Evolutionary conservation across 2,888 invertebrate species (phyloP), one percentile per base, ranked within the genome.

Genomic region (Stenolophus ochropezus): DNA sequence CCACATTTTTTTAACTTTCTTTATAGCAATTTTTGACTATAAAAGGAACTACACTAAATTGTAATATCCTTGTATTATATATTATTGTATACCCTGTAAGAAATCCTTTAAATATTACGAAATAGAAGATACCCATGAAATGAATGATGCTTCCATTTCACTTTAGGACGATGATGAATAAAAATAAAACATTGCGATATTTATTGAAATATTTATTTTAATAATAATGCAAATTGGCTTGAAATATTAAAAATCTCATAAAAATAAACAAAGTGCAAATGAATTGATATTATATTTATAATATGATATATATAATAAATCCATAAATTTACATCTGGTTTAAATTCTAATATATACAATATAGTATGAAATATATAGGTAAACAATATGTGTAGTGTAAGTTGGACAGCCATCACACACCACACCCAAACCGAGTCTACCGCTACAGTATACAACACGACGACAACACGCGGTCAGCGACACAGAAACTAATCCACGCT

Each of bases 281-380:
- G 61, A 61, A 61, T 56, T 61, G 14, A 33, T 69, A 42, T 69
- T 69, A 3, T 69, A 33, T 16, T 33, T 69, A 33, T 69, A 69
- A 33, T 73, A 71, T 53, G 49, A 47, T 53, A 69, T 25, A 69
- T 79, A 79, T 79, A 79, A 79, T 79, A 79, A 80, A 71, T 80
- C 71, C 80, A 80, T 80, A 80, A 80, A 80, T 80, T 80, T 73
- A 80, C 80, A 80, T 80, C 49, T 80, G 23, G 53, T 53, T 75
- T 73, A 53, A 71, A 65, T 80, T 42, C 73, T 80, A 80, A 33
- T 80, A 80, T 80, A 80, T 80, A 80, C 80, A 80, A 80, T 80
- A 71, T 73, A 53, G 49, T 77, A 77, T 65, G 77, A 47, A 77
- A 71, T 33, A 69, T 78, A 69, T 78, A 77, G 27, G 18, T 78